Conservation (phyloP, 1,140 invertebrate genomes). For the Neodiprion pinetum region DNA sequence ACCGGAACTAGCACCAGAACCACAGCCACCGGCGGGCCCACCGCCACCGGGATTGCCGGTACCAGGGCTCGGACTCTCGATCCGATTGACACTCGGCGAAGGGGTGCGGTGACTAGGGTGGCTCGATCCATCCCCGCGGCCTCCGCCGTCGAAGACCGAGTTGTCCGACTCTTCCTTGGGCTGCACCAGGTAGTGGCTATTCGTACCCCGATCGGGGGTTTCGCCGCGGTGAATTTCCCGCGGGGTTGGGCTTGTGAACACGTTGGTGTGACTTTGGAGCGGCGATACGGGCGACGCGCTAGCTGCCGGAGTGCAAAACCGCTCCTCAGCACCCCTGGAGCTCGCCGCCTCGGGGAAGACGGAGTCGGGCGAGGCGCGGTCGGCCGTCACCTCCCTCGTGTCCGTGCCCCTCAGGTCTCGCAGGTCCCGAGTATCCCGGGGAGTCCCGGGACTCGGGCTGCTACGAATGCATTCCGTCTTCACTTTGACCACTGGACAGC, state of each 20-base stretch:
- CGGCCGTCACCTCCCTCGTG: conserved; percentile 43
- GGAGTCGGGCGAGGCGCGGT: conserved; percentile 60
- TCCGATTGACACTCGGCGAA: conserved; percentile 54
- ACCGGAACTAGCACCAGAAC: not conserved
- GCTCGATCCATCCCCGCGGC: conserved; percentile 42
- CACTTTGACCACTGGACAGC: conserved; percentile 60
- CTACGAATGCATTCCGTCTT: conserved; percentile 59
- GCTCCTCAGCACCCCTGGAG: conserved; percentile 47
- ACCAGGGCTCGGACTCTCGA: conserved; percentile 46
- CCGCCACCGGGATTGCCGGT: not conserved
- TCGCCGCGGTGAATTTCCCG: conserved; percentile 55
- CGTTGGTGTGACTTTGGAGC: conserved; percentile 37
- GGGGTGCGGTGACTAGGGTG: conserved; percentile 54
- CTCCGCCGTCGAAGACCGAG: conserved; percentile 64
- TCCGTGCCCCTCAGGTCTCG: conserved; percentile 53
- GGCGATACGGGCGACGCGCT: conserved; percentile 57
- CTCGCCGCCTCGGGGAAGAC: conserved; percentile 51
- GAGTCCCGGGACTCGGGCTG: conserved; percentile 55
- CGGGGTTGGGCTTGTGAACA: conserved; percentile 52
- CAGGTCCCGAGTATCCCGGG: conserved; percentile 43
- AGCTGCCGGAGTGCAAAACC: conserved; percentile 46
- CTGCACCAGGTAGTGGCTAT: conserved; percentile 50
- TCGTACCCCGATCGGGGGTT: conserved; percentile 48
- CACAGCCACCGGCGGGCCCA: not conserved
- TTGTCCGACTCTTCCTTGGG: conserved; percentile 62